Percentiles rank a stretch among this genome's conserved stretches.
Conservation (phyloP, 1,140 invertebrate species). For the Zaprionus davidi region DNA sequence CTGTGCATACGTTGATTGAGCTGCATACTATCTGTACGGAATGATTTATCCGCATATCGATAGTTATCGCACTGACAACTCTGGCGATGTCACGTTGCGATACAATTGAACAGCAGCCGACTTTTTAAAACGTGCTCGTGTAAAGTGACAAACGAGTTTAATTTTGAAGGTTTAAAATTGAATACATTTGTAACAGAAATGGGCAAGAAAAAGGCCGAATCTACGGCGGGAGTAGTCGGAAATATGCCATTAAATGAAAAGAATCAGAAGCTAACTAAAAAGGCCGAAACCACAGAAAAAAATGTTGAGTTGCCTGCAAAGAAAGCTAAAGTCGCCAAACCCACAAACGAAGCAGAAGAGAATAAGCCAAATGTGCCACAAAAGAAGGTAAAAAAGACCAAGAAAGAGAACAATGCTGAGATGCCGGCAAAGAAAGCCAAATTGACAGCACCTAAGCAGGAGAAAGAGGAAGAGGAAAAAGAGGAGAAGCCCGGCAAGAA, state of each 20-base stretch:
- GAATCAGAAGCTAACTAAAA: neutral
- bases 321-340: neutral
- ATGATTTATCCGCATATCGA: constrained; percentile 8
- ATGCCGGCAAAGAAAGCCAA: constrained; percentile 9
- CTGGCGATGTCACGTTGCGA: neutral
- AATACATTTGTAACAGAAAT: neutral
- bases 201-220: neutral
- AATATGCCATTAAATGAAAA: neutral
- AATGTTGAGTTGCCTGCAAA: neutral
- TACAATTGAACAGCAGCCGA: neutral
- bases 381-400: neutral
- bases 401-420: neutral
- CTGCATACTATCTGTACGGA: neutral
- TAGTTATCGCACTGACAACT: neutral
- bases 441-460: neutral
- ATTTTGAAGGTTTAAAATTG: neutral
- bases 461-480: neutral
- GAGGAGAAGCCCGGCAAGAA: constrained; percentile 4
- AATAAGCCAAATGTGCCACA: neutral
- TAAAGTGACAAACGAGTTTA: too few relatives aligned
- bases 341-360: neutral
- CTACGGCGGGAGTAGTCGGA: neutral
- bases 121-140: neutral
- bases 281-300: neutral
- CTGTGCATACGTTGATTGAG: too few relatives aligned